Conservation (phyloP, 2,888 invertebrate genomes). For the Onthophagus sagittarius region DNA sequence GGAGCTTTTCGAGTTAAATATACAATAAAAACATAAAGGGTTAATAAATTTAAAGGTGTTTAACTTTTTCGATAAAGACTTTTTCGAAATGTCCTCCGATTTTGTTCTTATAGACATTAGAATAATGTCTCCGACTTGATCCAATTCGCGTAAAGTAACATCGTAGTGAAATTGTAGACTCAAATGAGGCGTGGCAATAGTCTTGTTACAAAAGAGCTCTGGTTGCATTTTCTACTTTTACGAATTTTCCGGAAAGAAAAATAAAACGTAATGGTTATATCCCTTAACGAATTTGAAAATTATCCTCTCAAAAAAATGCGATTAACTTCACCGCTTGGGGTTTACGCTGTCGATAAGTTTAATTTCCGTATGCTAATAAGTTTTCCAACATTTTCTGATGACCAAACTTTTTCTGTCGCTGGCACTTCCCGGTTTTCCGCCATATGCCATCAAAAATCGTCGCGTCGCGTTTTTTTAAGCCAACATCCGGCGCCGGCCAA, state of each 20-base stretch:
- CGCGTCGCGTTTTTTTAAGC: background rate
- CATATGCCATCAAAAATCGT: background rate
- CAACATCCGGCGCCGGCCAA: slow-evolving; percentile 23
- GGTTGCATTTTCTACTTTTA: background rate
- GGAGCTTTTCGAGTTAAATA: background rate
- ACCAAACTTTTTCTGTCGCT: background rate
- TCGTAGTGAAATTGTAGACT: background rate
- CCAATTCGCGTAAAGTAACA: background rate
- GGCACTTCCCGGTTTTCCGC: background rate
- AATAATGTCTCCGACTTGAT: background rate
- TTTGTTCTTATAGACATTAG: background rate
- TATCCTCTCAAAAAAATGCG: background rate
- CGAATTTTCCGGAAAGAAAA: background rate
- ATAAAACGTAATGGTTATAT: background rate
- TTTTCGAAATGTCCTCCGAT: background rate
- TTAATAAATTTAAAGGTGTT: background rate
- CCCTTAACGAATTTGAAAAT: background rate
- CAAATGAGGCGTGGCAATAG: background rate
- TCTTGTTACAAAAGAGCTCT: background rate
- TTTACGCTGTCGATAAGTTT: background rate
- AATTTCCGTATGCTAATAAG: background rate
- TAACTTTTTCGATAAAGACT: background rate
- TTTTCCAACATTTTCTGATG: background rate
- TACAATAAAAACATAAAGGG: background rate
- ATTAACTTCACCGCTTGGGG: background rate